Percentiles rank a stretch among this genome's conserved stretches.
Conservation (phyloP, 2,113 vertebrate species). For the Percina caprodes region DNA sequence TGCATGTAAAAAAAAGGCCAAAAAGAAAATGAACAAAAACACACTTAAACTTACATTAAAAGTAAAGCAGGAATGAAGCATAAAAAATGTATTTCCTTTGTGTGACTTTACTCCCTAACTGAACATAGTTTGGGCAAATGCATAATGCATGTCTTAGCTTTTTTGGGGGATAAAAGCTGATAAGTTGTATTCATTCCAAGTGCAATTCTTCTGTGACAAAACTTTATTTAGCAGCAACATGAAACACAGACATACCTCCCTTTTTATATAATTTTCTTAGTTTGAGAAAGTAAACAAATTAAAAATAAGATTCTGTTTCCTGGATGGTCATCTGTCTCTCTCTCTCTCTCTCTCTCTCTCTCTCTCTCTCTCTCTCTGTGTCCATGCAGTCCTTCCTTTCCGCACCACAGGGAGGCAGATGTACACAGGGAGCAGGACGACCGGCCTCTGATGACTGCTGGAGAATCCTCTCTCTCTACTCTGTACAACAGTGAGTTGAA, state of each 20-base stretch:
- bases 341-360: neutral
- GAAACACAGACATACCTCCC: neutral
- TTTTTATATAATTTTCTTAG: neutral
- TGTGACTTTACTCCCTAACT: too few relatives aligned
- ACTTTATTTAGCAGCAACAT: neutral
- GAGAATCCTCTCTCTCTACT: constrained; percentile 77
- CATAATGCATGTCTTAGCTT: too few relatives aligned
- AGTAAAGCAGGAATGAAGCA: too few relatives aligned
- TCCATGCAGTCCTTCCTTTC: constrained; percentile 80
- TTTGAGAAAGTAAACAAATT: neutral
- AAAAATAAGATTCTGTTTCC: neutral
- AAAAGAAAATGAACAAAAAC: too few relatives aligned
- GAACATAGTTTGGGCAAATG: too few relatives aligned
- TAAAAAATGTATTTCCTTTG: too few relatives aligned
- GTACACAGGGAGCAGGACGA: constrained; percentile 85
- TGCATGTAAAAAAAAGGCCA: too few relatives aligned
- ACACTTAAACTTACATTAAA: too few relatives aligned
- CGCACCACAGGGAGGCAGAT: constrained; percentile 84
- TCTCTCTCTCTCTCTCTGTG: neutral
- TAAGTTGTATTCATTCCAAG: too few relatives aligned
- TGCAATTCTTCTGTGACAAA: too few relatives aligned
- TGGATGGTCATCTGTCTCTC: neutral
- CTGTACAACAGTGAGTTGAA: constrained; percentile 85
- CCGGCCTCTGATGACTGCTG: constrained; percentile 83
- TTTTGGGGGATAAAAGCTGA: too few relatives aligned